These are phyloP conservation scores for honey bee (Apis mellifera) DNA, from an alignment of 1,140 invertebrate species.

Conservation along the genomic window Amel_HAv3.1 CM009931.2:17201001-17201500, in stretches of 20 bases:
- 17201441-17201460: neutral
- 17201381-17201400: neutral
- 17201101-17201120: neutral
- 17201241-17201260: slow-evolving; percentile 11
- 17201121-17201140: neutral
- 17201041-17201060: neutral
- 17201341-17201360: neutral
- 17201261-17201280: slow-evolving; percentile 26
- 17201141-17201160: neutral
- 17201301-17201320: neutral
- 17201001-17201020: neutral
- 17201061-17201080: neutral
- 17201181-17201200: neutral
- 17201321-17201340: neutral
- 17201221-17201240: neutral
- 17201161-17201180: neutral
- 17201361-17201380: neutral
- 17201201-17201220: slow-evolving; percentile 32
- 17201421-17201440: neutral
- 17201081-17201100: neutral
- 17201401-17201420: too few relatives aligned
- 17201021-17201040: neutral
- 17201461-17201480: too few relatives aligned
- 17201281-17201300: neutral
- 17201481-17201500: neutral